Base-by-base conservation (phyloP, 1,140 invertebrate genomes). In the Homarus americanus region DNA sequence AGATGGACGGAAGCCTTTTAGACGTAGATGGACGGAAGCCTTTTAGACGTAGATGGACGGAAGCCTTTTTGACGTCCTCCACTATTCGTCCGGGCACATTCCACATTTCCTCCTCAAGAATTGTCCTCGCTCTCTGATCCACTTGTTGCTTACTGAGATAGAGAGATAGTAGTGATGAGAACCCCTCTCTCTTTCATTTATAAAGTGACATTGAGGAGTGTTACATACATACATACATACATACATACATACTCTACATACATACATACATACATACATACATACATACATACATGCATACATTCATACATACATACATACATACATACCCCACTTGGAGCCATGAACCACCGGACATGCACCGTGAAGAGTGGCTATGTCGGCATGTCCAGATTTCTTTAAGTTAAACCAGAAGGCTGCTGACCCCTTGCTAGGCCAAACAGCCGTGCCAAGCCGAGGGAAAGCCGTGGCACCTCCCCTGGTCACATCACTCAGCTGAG, bases 391-490 rank as follows among this genome's bases (percentile, higher is more conserved):
- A 72, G 92, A 93, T 2, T 69, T 80, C 34, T 93, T 92, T 1
- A 94, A 79, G 87, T 94, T 94, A 58, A 93, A 93, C 94, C 94
- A 94, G 85, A 93, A 94, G 0, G 93, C 93, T 1, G 94, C 94
- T 0, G 94, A 92, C 20, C 93, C 93, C 87, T 93, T 93, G 2
- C 76, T 41, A 0, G 94, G 94, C 89, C 87, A 92, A n/a, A 93
- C 92, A 9, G 92, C 87, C 2, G 93, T 93, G 32, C 94, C 94
- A 17, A 94, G 90, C 73, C 93, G 92, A 0, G 94, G 94, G 87
- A 94, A 94, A 32, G 94, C 94, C 5, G 94, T 94, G 4, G 93
- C 93, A 20, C 94, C 94, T 1, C 94, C 94, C 24, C 89, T 73
- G 20, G 87, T 91, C 34, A 93, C 84, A 41, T 88, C 87, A 63